Evolutionary conservation across 2,888 invertebrate genomes (phyloP).

Genomic region (Bruchidius siliquastri): DNA sequence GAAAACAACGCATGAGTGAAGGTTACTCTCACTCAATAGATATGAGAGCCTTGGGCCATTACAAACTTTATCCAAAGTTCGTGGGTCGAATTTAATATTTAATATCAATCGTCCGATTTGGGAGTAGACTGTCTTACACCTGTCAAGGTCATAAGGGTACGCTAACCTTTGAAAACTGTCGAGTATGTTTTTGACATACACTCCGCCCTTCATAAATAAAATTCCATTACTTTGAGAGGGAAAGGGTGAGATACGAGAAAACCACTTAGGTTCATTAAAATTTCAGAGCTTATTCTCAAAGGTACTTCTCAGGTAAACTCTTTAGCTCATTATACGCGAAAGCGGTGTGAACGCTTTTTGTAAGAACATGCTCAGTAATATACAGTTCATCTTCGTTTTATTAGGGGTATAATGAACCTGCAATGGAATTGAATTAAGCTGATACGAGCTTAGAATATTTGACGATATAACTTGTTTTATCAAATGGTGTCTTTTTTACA

Average conservation of each 20-base stretch:
- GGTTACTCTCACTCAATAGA: neutral
- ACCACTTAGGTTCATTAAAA: neutral
- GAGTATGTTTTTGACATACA: neutral
- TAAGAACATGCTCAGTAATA: neutral
- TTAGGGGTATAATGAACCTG: neutral
- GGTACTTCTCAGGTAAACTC: neutral
- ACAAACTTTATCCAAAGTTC: neutral
- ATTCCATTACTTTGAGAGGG: neutral
- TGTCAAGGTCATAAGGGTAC: neutral
- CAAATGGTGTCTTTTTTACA: too few relatives aligned
- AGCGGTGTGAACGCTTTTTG: neutral
- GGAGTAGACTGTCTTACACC: neutral
- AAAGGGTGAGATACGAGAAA: neutral
- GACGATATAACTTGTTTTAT: conserved; percentile 9
- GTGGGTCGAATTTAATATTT: neutral
- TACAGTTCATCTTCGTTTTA: neutral
- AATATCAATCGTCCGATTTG: neutral
- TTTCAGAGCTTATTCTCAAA: neutral
- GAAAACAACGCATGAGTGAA: neutral
- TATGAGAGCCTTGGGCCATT: neutral
- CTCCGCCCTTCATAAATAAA: neutral
- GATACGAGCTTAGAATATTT: neutral
- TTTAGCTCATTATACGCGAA: neutral
- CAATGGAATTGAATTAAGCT: neutral
- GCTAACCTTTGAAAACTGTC: neutral